phyloP scores from a whole-genome alignment of 1,140 invertebrate genomes.

The Mamestra configurata region DNA sequence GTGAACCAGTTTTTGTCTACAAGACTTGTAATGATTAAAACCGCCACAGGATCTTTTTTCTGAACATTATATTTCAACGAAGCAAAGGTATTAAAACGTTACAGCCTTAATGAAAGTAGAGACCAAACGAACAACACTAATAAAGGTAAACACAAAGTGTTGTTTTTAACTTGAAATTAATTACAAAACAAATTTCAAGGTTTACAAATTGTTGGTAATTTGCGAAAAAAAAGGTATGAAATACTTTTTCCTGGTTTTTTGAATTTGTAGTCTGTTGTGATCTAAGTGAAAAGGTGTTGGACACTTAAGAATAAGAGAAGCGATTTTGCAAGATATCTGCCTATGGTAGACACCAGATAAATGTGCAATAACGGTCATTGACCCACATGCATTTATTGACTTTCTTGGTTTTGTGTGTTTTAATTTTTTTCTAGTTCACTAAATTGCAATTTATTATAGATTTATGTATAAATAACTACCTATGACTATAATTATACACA shows the following conservation, averaged over 20 bases:
- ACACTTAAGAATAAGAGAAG: not conserved
- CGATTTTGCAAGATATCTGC: no score
- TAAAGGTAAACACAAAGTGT: conserved; percentile 18
- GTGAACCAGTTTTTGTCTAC: no score
- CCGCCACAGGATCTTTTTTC: no score
- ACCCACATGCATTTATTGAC: no score
- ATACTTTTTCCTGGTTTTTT: conserved; percentile 3
- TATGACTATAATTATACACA: no score
- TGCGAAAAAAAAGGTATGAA: not conserved
- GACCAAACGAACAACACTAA: not conserved
- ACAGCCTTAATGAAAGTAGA: not conserved
- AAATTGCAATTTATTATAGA: no score
- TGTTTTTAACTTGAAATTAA: conserved; percentile 20
- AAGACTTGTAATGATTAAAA: no score
- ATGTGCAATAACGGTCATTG: no score
- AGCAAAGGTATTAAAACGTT: not conserved
- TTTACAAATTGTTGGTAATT: not conserved
- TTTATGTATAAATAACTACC: no score
- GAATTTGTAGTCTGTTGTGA: not conserved
- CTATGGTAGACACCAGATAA: no score
- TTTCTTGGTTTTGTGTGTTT: no score
- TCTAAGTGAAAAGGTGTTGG: not conserved
- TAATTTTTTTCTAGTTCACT: no score
- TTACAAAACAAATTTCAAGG: conserved; percentile 5
- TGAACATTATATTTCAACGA: not conserved